Evolutionary conservation across 2,113 vertebrate genomes (phyloP).

Genomic region (Phycodurus eques): DNA sequence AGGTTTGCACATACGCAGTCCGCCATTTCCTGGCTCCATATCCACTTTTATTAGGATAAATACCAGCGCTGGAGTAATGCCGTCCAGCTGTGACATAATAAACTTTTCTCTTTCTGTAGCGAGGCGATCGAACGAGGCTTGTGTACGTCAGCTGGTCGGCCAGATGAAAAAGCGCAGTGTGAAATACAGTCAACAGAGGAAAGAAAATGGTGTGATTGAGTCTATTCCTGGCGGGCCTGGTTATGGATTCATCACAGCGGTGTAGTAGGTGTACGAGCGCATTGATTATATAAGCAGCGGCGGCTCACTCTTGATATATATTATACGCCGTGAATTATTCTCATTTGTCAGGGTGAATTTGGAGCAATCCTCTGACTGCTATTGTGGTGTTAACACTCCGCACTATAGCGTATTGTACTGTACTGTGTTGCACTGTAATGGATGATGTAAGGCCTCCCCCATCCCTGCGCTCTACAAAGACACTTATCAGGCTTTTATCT

Average conservation of each 20-base stretch:
- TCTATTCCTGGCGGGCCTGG: slow-evolving; percentile 25
- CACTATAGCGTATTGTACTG: slow-evolving; percentile 5
- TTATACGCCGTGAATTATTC: slow-evolving; percentile 12
- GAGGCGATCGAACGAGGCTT: slow-evolving; percentile 41
- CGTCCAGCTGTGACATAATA: slow-evolving; percentile 47
- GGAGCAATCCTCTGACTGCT: slow-evolving; percentile 8
- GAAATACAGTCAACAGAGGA: slow-evolving; percentile 39
- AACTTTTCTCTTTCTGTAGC: slow-evolving; percentile 17
- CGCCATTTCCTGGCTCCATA: slow-evolving; percentile 35
- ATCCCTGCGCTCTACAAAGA: slow-evolving; percentile 2
- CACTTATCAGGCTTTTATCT: slow-evolving; percentile 11
- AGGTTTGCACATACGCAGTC: slow-evolving; percentile 40
- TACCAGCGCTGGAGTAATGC: slow-evolving; percentile 35
- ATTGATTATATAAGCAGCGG: slow-evolving; percentile 24
- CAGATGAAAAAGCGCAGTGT: slow-evolving; percentile 31
- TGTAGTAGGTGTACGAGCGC: slow-evolving; percentile 14
- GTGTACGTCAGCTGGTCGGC: slow-evolving; percentile 46
- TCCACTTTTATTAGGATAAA: slow-evolving; percentile 55
- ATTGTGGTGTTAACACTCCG: neutral
- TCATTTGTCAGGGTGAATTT: slow-evolving; percentile 9
- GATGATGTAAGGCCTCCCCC: slow-evolving; percentile 18
- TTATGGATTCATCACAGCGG: slow-evolving; percentile 20
- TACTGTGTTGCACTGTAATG: slow-evolving; percentile 7
- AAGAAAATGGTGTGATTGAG: slow-evolving; percentile 17
- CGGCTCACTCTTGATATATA: slow-evolving; percentile 1